Evolutionary conservation across 2,797 vertebrate species (phyloP), one percentile per base, ranked within the genome.

Genomic region (Sebastiscus tertius): DNA sequence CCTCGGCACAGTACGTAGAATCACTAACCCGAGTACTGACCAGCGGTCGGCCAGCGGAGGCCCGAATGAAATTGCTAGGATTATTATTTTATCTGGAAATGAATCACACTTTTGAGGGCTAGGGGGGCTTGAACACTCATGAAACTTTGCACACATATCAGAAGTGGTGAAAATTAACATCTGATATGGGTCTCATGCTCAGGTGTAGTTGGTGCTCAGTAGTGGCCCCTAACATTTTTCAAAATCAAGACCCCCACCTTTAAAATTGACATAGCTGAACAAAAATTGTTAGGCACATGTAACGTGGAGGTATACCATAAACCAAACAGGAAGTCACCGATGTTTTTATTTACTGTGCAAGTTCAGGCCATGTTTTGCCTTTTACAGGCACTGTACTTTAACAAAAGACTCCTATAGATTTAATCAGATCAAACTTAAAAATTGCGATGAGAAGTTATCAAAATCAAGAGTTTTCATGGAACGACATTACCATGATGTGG

Each of bases 291-390:
- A 42, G 39, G 39, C 14, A 42, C 39, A 42, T 42, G 14, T 42
- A 42, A 42, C 14, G 39, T 42, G 39, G 39, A 42, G 39, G 39
- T 42, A 42, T 42, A 42, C 14, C 0, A 42, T 42, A 16, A 42
- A 42, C 0, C 39, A 42, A 42, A 42, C 39, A 42, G 42, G 42
- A 46, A 46, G 14, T 46, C 42, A 46, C 0, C 0, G 14, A 46
- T 46, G 18, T 46, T 46, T 18, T 46, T 0, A 8, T 46, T 46
- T 46, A 46, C 0, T 46, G 42, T 46, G 42, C 42, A 46, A 46
- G 42, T 46, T 46, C 18, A 18, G 42, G 42, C 42, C 14, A 46
- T 46, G 0, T 46, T 3, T 46, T 46, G 42, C 42, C 42, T 46
- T 46, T 46, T 46, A 46, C 42, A 7, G 42, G 42, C 42, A 42